A percentile compares a stretch with the other conserved stretches of the same genome.
phyloP scores from a whole-genome alignment of 2,888 invertebrate genomes.

The Bombylius discolor region DNA sequence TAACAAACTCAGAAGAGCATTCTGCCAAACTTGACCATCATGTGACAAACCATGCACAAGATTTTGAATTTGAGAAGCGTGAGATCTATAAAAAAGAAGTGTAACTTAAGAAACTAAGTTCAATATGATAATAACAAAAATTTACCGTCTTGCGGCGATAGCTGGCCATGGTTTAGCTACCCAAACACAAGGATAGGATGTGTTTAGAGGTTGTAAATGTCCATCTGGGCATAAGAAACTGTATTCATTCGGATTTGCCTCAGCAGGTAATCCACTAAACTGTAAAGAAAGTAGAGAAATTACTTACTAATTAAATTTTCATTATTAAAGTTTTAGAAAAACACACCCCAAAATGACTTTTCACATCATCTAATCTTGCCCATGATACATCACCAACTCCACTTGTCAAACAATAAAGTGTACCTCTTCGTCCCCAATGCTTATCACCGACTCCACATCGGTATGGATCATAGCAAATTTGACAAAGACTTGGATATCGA shows the following conservation, averaged over 20 bases:
- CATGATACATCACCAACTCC: constrained; percentile 71
- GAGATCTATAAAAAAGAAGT: constrained; percentile 12
- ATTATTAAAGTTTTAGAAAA: not conserved
- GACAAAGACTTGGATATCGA: constrained; percentile 58
- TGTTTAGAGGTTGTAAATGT: constrained; percentile 44
- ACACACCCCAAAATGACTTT: constrained; percentile 50
- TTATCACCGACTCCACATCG: constrained; percentile 55
- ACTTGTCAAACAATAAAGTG: constrained; percentile 64
- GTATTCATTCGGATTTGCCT: constrained; percentile 41
- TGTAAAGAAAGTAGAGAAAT: constrained; percentile 11
- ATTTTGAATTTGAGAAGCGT: constrained; percentile 41
- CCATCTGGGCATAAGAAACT: constrained; percentile 68
- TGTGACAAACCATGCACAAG: constrained; percentile 37
- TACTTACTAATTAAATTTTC: constrained; percentile 9
- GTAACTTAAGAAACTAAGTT: not conserved
- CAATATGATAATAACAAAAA: not conserved
- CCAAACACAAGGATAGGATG: constrained; percentile 59
- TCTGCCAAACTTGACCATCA: constrained; percentile 40
- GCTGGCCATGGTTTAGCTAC: constrained; percentile 66
- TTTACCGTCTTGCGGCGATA: constrained; percentile 44
- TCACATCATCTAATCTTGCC: constrained; percentile 59
- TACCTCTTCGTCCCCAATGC: constrained; percentile 73
- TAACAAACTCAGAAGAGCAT: constrained; percentile 46
- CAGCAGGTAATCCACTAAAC: constrained; percentile 31
- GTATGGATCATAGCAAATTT: constrained; percentile 49